These are phyloP conservation scores for Megalops atlanticus DNA, from an alignment of 2,113 vertebrate genomes.

Conservation along the genomic window DNA sequence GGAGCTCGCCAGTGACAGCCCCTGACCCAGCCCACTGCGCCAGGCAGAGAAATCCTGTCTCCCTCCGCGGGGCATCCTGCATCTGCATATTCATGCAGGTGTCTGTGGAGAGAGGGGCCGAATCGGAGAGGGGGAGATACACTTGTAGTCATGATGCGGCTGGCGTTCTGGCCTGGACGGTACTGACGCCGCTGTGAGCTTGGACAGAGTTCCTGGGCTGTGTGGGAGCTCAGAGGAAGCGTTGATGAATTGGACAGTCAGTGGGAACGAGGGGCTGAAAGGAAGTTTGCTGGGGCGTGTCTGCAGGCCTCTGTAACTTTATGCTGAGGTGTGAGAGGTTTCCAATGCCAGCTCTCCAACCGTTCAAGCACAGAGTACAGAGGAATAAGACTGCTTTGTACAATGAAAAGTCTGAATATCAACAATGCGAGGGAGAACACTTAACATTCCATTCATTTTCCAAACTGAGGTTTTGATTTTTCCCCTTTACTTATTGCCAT, in stretches of 20 bases:
- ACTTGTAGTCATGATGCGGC: not conserved
- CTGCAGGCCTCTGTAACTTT: slow-evolving; percentile 42
- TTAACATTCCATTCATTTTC: too few relatives aligned
- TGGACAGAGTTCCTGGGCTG: not conserved
- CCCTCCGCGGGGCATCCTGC: not conserved
- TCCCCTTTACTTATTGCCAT: too few relatives aligned
- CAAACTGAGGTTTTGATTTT: too few relatives aligned
- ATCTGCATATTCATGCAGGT: not conserved
- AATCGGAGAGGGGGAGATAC: not conserved
- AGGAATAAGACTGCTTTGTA: slow-evolving; percentile 19
- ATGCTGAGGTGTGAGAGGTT: slow-evolving; percentile 54
- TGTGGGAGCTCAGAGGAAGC: not conserved
- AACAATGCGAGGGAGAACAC: not conserved
- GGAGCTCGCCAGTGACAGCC: not conserved
- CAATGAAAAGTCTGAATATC: not conserved
- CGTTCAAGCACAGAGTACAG: slow-evolving; percentile 44
- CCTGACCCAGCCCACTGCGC: not conserved
- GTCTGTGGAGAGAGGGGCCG: not conserved
- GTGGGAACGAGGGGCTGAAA: too few relatives aligned
- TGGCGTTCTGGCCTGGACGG: not conserved
- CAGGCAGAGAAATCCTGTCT: not conserved
- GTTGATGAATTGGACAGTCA: not conserved
- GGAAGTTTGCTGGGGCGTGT: too few relatives aligned
- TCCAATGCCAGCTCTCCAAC: slow-evolving; percentile 56
- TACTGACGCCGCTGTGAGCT: not conserved